A percentile compares a stretch with the other conserved stretches of the same genome.
Conservation (phyloP, 2,797 vertebrate genomes). For the Lates japonicus region DNA sequence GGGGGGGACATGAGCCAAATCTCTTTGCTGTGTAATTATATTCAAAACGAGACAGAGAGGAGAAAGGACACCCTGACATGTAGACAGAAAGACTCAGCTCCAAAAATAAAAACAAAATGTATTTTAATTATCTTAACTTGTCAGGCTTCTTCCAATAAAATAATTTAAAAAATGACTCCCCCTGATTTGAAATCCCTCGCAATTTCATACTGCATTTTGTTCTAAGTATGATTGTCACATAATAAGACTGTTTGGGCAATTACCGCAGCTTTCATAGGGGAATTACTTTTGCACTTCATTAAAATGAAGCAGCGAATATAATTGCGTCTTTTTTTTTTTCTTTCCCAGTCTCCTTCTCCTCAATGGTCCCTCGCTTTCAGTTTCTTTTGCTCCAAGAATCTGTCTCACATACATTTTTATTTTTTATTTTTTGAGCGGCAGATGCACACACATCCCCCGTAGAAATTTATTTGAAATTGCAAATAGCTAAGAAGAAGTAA, state of each 20-base stretch:
- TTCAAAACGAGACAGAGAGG: constrained; percentile 44
- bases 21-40: constrained; percentile 49
- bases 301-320: constrained; percentile 81
- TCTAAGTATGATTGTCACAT: constrained; percentile 86
- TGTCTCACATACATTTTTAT: constrained; percentile 26
- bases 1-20: constrained; percentile 52
- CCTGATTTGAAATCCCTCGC: constrained; percentile 80
- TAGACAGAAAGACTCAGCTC: constrained; percentile 46
- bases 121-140: constrained; percentile 82
- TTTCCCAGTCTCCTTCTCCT: constrained; percentile 56
- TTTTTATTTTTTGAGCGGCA: background rate
- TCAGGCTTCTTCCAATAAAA: constrained; percentile 69
- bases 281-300: constrained; percentile 86
- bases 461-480: constrained; percentile 73
- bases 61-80: constrained; percentile 59
- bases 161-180: constrained; percentile 58
- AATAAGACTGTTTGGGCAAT: constrained; percentile 86
- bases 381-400: constrained; percentile 51
- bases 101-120: constrained; percentile 65
- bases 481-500: constrained; percentile 67
- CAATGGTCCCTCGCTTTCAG: constrained; percentile 40
- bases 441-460: constrained; percentile 23
- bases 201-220: constrained; percentile 82
- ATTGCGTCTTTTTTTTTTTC: constrained; percentile 74
- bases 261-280: constrained; percentile 82